Evolutionary conservation across 2,888 invertebrate genomes (phyloP).

Genomic region (Spilarctia lutea): DNA sequence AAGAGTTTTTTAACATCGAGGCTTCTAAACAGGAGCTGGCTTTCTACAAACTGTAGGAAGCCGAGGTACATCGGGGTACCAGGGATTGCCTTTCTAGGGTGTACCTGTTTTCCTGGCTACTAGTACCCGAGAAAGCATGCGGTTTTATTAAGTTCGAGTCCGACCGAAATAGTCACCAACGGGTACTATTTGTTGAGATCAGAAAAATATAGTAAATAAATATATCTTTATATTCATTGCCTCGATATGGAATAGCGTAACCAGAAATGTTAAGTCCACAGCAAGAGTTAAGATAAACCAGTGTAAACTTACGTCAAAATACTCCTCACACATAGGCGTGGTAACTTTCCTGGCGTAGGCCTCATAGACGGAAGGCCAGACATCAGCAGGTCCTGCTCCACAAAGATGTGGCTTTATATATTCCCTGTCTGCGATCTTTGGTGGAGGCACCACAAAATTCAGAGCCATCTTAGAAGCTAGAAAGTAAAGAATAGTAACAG

Average conservation of each 20-base stretch:
- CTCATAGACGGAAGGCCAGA: constrained; percentile 74
- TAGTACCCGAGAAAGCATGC: too few relatives aligned
- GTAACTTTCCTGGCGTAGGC: constrained; percentile 69
- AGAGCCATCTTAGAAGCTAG: constrained; percentile 51
- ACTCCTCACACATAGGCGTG: constrained; percentile 73
- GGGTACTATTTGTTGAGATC: too few relatives aligned
- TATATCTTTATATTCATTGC: neutral
- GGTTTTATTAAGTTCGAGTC: too few relatives aligned
- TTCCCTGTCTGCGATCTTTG: constrained; percentile 67
- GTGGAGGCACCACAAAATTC: constrained; percentile 62
- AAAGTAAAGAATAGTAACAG: neutral
- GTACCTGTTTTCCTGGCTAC: too few relatives aligned
- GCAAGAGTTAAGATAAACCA: neutral
- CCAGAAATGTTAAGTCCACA: neutral
- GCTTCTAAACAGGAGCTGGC: too few relatives aligned
- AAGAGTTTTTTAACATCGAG: too few relatives aligned
- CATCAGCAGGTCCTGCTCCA: constrained; percentile 76
- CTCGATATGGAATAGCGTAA: neutral
- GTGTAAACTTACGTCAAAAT: constrained; percentile 64
- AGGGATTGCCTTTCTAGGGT: too few relatives aligned
- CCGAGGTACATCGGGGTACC: too few relatives aligned
- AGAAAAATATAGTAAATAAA: neutral
- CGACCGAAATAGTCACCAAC: too few relatives aligned
- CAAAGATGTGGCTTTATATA: constrained; percentile 69
- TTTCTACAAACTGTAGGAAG: too few relatives aligned